A percentile compares a stretch with the other conserved stretches of the same genome.
Conservation (phyloP, 2,797 vertebrate genomes). For the Catharus ustulatus region DNA sequence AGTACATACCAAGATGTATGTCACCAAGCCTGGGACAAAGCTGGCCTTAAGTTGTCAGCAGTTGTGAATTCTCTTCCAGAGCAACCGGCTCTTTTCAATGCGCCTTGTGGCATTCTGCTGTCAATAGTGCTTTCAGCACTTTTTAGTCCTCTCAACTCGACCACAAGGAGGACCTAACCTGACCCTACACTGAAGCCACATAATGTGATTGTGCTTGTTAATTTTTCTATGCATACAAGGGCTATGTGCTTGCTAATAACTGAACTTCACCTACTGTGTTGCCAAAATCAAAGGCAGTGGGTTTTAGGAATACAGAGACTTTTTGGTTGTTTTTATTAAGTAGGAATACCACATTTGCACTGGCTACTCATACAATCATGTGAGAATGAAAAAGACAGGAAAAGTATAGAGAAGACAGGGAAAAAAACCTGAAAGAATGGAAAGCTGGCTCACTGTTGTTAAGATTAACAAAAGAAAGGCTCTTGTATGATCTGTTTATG, state of each 20-base stretch:
- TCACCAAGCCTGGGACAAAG: not conserved
- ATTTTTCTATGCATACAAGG: not conserved
- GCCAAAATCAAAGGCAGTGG: not conserved
- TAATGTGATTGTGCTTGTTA: not conserved
- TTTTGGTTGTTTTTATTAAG: not conserved
- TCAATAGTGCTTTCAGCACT: not conserved
- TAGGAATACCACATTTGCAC: not conserved
- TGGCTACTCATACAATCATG: not conserved
- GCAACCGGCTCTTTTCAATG: not conserved
- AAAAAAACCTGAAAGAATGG: not conserved
- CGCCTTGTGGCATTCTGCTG: not conserved
- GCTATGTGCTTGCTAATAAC: not conserved
- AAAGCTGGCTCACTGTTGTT: not conserved
- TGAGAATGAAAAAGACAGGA: not conserved
- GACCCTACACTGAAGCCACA: not conserved
- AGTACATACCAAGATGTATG: not conserved
- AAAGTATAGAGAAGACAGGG: not conserved
- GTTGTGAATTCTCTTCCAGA: not conserved
- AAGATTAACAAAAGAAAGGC: not conserved
- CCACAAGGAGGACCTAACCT: not conserved
- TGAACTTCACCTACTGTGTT: not conserved
- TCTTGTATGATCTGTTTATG: not conserved
- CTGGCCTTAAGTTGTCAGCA: not conserved
- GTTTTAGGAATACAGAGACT: not conserved
- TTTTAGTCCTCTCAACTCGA: not conserved